A percentile compares a stretch with the other conserved stretches of the same genome.
These are phyloP conservation scores for Synergus umbraculus DNA, from an alignment of 2,888 invertebrate species.

Conservation along the genomic window DNA sequence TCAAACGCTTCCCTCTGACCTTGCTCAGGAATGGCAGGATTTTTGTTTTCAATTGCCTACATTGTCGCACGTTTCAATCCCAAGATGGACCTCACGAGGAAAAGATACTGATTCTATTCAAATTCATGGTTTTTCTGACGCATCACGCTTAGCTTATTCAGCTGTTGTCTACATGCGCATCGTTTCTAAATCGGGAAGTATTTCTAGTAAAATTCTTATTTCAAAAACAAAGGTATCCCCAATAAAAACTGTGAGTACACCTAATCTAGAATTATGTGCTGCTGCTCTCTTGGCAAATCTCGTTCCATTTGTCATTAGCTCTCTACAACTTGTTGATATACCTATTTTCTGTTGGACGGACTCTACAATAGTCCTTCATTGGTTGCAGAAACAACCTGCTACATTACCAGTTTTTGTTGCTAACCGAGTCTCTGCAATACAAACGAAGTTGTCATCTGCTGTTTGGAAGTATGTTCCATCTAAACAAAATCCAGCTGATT, in stretches of 20 bases:
- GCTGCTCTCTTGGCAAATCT: slow-evolving; percentile 47
- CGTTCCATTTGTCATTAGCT: not conserved
- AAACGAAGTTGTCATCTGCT: slow-evolving; percentile 53
- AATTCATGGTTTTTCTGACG: slow-evolving; percentile 58
- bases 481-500: slow-evolving; percentile 65
- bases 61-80: slow-evolving; percentile 40
- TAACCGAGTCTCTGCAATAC: slow-evolving; percentile 65
- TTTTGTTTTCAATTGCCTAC: not conserved
- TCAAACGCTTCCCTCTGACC: not conserved
- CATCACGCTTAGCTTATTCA: slow-evolving; percentile 54
- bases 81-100: slow-evolving; percentile 39
- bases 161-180: slow-evolving; percentile 50
- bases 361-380: slow-evolving; percentile 58
- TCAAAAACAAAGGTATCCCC: slow-evolving; percentile 45
- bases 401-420: slow-evolving; percentile 57
- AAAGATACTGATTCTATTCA: slow-evolving; percentile 4
- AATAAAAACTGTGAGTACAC: slow-evolving; percentile 50
- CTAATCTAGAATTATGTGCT: slow-evolving; percentile 52
- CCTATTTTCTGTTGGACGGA: slow-evolving; percentile 53
- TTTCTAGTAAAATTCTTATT: slow-evolving; percentile 12
- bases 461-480: slow-evolving; percentile 63
- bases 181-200: not conserved
- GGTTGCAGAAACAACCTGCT: slow-evolving; percentile 56
- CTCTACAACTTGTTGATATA: not conserved
- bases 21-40: not conserved